Evolutionary conservation across 2,888 invertebrate genomes (phyloP).

Genomic region (Leptinotarsa juncta): DNA sequence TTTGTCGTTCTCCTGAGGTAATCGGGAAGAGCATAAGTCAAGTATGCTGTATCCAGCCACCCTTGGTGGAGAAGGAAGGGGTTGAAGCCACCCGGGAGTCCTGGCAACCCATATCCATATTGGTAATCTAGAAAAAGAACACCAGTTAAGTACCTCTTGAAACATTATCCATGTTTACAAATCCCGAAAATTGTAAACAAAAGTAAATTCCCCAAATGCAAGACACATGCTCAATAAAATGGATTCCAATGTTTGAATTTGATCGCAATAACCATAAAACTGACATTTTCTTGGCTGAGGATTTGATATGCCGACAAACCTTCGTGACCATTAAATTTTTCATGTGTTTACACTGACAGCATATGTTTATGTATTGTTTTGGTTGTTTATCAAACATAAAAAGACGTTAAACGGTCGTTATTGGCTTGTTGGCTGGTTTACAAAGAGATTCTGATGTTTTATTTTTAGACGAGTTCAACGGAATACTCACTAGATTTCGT

Average conservation of each 20-base stretch:
- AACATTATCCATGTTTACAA: conserved; percentile 33
- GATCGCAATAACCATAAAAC: conserved; percentile 53
- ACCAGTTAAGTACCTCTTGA: conserved; percentile 10
- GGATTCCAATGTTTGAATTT: conserved; percentile 52
- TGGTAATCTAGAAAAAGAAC: conserved; percentile 76
- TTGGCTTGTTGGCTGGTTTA: conserved; percentile 49
- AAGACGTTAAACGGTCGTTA: conserved; percentile 48
- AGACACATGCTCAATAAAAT: conserved; percentile 53
- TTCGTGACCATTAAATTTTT: conserved; percentile 56
- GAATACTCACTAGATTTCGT: conserved; percentile 92
- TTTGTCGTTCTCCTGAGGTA: conserved; percentile 74
- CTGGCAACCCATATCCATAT: conserved; percentile 76
- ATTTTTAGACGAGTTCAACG: conserved; percentile 20
- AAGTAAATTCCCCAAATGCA: conserved; percentile 46
- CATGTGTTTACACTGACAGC: conserved; percentile 58
- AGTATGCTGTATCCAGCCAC: conserved; percentile 87
- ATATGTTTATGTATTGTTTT: conserved; percentile 54
- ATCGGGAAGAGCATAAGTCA: conserved; percentile 79
- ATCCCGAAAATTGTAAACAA: conserved; percentile 30
- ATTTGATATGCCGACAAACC: conserved; percentile 59
- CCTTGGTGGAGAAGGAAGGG: conserved; percentile 81
- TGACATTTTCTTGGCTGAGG: conserved; percentile 44
- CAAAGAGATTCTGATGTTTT: conserved; percentile 36
- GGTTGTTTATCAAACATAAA: conserved; percentile 51
- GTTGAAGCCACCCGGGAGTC: conserved; percentile 77